phyloP scores from a whole-genome alignment of 1,140 invertebrate species.

The Centruroides vittatus region DNA sequence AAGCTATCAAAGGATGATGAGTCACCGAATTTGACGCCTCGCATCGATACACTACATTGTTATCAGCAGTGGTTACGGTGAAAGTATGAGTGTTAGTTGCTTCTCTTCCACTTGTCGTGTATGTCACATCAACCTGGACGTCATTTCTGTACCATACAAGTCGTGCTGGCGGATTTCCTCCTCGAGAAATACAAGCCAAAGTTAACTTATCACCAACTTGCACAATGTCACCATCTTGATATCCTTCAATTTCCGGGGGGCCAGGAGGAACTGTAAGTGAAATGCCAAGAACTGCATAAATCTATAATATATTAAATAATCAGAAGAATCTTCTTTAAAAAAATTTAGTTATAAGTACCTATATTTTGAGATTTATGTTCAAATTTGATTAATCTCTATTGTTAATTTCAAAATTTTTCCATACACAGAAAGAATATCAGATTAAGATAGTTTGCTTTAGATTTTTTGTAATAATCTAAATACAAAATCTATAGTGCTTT shows the following conservation, averaged over 20 bases:
- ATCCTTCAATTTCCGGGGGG: slow-evolving; percentile 80
- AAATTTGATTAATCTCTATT: too few species aligned
- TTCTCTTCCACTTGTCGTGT: slow-evolving; percentile 10
- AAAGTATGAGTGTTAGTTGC: slow-evolving; percentile 36
- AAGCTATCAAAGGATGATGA: slow-evolving; percentile 51
- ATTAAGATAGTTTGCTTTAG: too few species aligned
- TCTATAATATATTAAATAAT: too few species aligned
- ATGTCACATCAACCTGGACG: slow-evolving; percentile 42
- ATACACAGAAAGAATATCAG: too few species aligned
- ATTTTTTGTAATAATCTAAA: too few species aligned
- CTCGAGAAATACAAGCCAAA: slow-evolving; percentile 72
- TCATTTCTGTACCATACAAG: slow-evolving; percentile 87
- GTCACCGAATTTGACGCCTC: slow-evolving; percentile 79
- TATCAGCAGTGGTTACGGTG: slow-evolving; percentile 75
- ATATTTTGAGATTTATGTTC: too few species aligned
- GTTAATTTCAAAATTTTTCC: too few species aligned
- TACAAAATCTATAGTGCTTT: too few species aligned
- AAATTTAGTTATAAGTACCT: too few species aligned
- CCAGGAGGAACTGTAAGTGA: slow-evolving; percentile 66
- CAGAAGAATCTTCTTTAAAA: too few species aligned
- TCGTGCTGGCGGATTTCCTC: slow-evolving; percentile 87
- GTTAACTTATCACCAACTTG: slow-evolving; percentile 72
- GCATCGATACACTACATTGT: slow-evolving; percentile 77
- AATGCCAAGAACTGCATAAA: neutral
- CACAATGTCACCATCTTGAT: slow-evolving; percentile 69